These are phyloP conservation scores for Sylvia atricapilla DNA, from an alignment of 2,113 vertebrate genomes.

Conservation along the genomic window DNA sequence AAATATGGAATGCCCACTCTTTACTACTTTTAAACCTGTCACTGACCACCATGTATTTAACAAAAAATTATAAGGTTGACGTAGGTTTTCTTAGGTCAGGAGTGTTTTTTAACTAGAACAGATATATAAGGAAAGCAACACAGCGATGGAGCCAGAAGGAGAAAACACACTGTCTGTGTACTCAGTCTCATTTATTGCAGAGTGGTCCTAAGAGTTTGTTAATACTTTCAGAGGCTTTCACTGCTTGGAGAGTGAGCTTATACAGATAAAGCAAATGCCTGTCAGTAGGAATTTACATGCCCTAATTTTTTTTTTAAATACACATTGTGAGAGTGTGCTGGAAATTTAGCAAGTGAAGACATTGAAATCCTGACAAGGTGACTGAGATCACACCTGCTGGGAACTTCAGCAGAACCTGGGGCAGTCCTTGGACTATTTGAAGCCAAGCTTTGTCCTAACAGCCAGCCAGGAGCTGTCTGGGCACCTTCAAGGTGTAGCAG, in stretches of 20 bases:
- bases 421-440: not conserved
- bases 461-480: not conserved
- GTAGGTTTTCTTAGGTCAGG: conserved; percentile 58
- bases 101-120: conserved; percentile 18
- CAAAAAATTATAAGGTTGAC: conserved; percentile 67
- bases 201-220: not conserved
- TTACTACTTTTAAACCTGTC: conserved; percentile 73
- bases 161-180: not conserved
- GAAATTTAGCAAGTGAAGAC: not conserved
- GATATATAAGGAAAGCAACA: conserved; percentile 66
- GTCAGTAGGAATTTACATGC: not conserved
- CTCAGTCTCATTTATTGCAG: not conserved
- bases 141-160: not conserved
- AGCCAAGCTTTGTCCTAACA: not conserved
- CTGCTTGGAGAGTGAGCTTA: not conserved
- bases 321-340: not conserved
- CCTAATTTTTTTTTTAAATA: not conserved
- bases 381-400: not conserved
- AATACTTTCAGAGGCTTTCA: not conserved
- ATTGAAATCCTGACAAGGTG: not conserved
- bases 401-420: not conserved
- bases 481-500: not conserved
- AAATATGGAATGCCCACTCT: conserved; percentile 52
- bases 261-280: not conserved
- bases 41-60: conserved; percentile 62